phyloP scores from a whole-genome alignment of 2,113 vertebrate species.

The Eudyptes chrysolophus region DNA sequence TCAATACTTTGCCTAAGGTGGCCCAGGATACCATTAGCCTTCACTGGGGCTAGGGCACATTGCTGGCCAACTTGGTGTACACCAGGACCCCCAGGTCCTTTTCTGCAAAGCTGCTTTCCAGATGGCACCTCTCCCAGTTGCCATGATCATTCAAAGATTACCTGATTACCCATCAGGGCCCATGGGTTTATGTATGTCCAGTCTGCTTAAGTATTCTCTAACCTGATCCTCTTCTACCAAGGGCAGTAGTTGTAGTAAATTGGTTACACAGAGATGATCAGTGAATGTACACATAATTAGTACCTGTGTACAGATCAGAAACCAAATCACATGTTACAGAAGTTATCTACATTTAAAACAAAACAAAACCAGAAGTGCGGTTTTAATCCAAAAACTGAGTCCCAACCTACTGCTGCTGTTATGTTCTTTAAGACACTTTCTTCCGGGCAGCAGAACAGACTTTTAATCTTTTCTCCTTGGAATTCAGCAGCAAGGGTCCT shows the following conservation, averaged over 20 bases:
- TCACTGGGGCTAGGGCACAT: fast-evolving
- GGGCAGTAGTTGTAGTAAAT: background rate
- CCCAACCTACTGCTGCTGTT: background rate
- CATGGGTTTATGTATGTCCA: background rate
- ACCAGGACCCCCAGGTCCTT: background rate
- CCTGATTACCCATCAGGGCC: background rate
- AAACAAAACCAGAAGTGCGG: background rate
- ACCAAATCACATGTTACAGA: background rate
- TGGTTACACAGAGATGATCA: background rate
- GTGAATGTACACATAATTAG: background rate
- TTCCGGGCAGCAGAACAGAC: background rate
- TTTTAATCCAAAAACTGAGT: background rate
- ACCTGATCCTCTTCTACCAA: background rate
- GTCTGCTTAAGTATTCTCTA: background rate
- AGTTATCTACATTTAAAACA: background rate
- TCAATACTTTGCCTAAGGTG: background rate
- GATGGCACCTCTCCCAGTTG: fast-evolving
- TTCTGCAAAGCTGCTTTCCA: background rate
- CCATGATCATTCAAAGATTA: background rate
- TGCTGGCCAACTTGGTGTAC: background rate
- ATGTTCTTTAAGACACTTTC: background rate
- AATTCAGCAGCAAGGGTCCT: background rate
- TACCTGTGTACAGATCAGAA: background rate
- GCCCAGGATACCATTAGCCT: background rate
- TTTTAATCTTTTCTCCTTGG: background rate